Evolutionary conservation across 1,140 invertebrate species (phyloP).

Genomic region (Calephelis virginiensis): DNA sequence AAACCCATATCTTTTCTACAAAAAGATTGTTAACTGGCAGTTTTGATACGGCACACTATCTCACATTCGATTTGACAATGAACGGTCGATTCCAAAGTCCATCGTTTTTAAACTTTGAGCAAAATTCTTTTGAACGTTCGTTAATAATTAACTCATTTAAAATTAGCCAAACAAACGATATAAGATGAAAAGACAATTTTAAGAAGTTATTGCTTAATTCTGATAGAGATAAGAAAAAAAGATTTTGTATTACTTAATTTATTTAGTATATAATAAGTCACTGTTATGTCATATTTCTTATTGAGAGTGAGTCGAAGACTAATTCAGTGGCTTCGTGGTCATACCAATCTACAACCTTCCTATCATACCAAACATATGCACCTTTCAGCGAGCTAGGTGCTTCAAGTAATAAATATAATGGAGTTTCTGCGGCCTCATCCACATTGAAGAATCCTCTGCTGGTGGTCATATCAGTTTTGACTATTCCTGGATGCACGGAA

Average conservation of each 20-base stretch:
- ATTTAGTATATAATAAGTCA: neutral
- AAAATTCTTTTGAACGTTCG: too few relatives aligned
- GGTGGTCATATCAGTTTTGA: constrained; percentile 85
- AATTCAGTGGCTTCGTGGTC: constrained; percentile 46
- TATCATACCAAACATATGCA: constrained; percentile 69
- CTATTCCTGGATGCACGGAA: constrained; percentile 83
- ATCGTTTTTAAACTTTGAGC: too few relatives aligned
- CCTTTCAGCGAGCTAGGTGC: constrained; percentile 54
- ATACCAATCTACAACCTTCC: constrained; percentile 58
- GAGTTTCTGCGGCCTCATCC: constrained; percentile 80
- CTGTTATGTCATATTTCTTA: constrained; percentile 1
- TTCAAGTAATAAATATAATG: constrained; percentile 59
- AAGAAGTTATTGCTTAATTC: too few relatives aligned
- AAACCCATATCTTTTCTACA: too few relatives aligned
- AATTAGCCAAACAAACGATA: too few relatives aligned
- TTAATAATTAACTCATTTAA: too few relatives aligned
- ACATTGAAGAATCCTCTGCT: constrained; percentile 81
- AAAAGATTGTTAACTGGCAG: too few relatives aligned
- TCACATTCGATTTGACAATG: too few relatives aligned
- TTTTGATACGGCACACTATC: too few relatives aligned
- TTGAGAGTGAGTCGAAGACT: constrained; percentile 39
- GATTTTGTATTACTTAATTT: neutral
- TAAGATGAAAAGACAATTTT: too few relatives aligned
- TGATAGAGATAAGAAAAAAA: too few relatives aligned
- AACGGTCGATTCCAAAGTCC: too few relatives aligned